Percentiles rank a stretch among this genome's conserved stretches.
These are phyloP conservation scores for Criorhina ranunculi DNA, from an alignment of 2,888 invertebrate genomes.

Conservation along the genomic window DNA sequence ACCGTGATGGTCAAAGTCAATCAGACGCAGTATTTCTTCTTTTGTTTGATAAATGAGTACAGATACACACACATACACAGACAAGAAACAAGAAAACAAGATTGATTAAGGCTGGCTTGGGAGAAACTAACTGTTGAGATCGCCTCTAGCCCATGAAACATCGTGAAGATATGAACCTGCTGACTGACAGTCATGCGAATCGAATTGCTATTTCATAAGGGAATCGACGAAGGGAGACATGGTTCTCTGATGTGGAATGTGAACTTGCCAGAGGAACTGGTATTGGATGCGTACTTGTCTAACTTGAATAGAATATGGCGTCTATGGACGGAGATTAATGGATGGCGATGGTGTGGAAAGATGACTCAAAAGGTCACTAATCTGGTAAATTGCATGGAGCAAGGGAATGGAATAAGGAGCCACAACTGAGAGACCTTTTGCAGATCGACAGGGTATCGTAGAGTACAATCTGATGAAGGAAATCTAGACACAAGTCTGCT, in stretches of 20 bases:
- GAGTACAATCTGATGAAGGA: too few species aligned
- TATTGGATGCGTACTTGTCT: constrained; percentile 24
- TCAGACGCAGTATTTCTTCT: constrained; percentile 33
- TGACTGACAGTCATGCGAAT: constrained; percentile 46
- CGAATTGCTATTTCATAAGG: constrained; percentile 45
- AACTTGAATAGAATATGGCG: not conserved
- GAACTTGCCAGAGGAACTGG: not conserved
- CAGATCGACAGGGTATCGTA: too few species aligned
- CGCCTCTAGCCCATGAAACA: constrained; percentile 20
- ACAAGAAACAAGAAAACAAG: constrained; percentile 3
- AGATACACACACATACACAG: not conserved
- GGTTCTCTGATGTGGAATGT: not conserved
- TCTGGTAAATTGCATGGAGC: too few species aligned
- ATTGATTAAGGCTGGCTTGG: constrained; percentile 36
- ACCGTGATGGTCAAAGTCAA: constrained; percentile 76
- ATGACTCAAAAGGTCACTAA: too few species aligned
- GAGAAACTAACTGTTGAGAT: constrained; percentile 22
- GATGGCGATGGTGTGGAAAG: too few species aligned
- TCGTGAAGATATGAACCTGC: constrained; percentile 39
- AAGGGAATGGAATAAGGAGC: too few species aligned
- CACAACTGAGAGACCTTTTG: too few species aligned
- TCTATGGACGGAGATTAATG: too few species aligned
- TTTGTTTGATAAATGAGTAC: not conserved
- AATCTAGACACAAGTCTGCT: too few species aligned
- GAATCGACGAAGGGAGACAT: constrained; percentile 20